Percentiles rank a stretch among this genome's conserved stretches.
Conservation (phyloP, 2,113 vertebrate species). For the Erinaceus europaeus region DNA sequence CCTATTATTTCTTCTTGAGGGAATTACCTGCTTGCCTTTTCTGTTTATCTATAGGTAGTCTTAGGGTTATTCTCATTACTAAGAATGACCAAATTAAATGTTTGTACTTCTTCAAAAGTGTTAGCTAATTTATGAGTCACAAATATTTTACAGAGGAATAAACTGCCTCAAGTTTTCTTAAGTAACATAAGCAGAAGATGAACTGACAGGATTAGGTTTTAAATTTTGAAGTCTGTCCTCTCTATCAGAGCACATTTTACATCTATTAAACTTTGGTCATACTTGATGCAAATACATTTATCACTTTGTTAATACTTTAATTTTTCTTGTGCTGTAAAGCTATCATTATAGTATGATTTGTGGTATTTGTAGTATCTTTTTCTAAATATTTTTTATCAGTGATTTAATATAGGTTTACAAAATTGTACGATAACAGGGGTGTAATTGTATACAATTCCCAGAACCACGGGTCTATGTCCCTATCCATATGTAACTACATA, state of each 20-base stretch:
- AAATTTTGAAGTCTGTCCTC: background rate
- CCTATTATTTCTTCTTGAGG: background rate
- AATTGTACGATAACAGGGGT: no score
- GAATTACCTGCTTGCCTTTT: conserved; percentile 19
- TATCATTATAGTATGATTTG: background rate
- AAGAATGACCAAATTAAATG: background rate
- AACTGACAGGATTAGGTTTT: conserved; percentile 4
- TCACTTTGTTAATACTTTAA: background rate
- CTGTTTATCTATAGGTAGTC: background rate
- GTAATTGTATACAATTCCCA: no score
- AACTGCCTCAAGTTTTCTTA: conserved; percentile 4
- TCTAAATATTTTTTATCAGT: no score
- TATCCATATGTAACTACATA: no score
- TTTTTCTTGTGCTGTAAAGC: background rate
- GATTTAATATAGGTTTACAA: no score
- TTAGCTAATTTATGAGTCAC: background rate
- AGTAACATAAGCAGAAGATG: background rate
- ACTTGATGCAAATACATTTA: background rate
- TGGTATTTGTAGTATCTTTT: background rate
- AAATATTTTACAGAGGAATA: background rate
- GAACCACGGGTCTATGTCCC: no score
- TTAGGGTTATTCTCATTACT: background rate
- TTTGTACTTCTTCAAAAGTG: no score
- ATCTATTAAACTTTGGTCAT: background rate
- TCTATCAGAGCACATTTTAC: background rate